A percentile compares a stretch with the other conserved stretches of the same genome.
Evolutionary conservation across 1,140 invertebrate species (phyloP).

Genomic region (Bombus breviceps): DNA sequence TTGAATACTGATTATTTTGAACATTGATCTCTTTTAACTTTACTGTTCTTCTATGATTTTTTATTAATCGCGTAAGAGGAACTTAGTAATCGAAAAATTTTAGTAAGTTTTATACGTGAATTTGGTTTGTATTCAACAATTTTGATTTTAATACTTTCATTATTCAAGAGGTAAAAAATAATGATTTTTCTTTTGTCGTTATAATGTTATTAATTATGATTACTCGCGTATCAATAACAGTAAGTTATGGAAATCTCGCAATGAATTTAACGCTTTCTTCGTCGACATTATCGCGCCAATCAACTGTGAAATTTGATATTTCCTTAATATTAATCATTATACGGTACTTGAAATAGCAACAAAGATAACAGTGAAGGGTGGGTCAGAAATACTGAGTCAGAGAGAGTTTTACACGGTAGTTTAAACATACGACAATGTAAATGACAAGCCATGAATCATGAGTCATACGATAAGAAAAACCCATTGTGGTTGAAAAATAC

Average conservation of each 20-base stretch:
- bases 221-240: neutral
- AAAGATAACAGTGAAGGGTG: neutral
- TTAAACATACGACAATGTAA: conserved; percentile 5
- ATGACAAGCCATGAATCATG: neutral
- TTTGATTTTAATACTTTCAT: neutral
- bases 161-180: neutral
- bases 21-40: neutral
- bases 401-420: neutral
- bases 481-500: neutral
- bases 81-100: neutral
- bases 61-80: too few species aligned
- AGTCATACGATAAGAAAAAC: conserved; percentile 34
- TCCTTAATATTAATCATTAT: neutral
- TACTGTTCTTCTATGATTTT: neutral
- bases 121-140: neutral
- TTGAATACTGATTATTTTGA: neutral
- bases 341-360: neutral
- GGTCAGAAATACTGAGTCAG: neutral
- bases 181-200: neutral
- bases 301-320: neutral
- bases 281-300: neutral
- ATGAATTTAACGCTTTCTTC: neutral
- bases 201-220: neutral
- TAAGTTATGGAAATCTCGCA: too few species aligned
- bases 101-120: neutral